phyloP scores from a whole-genome alignment of 2,113 vertebrate genomes.

The Reinhardtius hippoglossoides region DNA sequence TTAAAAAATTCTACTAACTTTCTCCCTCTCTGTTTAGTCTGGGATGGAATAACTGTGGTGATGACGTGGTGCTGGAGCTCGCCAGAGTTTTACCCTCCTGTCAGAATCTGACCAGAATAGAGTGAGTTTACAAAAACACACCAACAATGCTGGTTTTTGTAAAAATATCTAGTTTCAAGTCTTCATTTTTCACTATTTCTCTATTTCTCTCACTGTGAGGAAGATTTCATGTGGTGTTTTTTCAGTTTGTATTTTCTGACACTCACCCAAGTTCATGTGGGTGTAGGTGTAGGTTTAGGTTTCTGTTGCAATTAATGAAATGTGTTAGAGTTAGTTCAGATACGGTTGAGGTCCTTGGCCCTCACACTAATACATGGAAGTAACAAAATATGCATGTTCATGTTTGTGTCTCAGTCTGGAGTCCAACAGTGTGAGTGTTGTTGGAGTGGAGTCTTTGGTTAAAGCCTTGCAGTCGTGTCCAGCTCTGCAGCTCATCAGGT shows the following conservation, averaged over 20 bases:
- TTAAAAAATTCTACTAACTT: not conserved
- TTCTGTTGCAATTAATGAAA: too few species aligned
- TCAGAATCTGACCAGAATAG: slow-evolving; percentile 82
- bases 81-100: slow-evolving; percentile 81
- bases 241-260: too few species aligned
- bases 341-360: too few species aligned
- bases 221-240: not conserved
- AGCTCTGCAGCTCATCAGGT: slow-evolving; percentile 86
- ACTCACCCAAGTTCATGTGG: too few species aligned
- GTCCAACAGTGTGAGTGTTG: slow-evolving; percentile 82
- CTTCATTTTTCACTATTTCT: not conserved
- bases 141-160: not conserved
- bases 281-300: too few species aligned
- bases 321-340: too few species aligned
- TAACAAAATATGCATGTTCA: too few species aligned
- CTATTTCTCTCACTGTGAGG: not conserved
- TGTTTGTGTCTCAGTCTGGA: slow-evolving; percentile 84
- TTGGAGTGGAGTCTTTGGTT: slow-evolving; percentile 81
- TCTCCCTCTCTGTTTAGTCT: slow-evolving; percentile 75
- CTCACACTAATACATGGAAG: too few species aligned
- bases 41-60: slow-evolving; percentile 90
- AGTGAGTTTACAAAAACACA: slow-evolving; percentile 81
- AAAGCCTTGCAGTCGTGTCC: slow-evolving; percentile 77
- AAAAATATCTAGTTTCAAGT: not conserved
- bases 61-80: slow-evolving; percentile 82